Evolutionary conservation across 92 coral and sea anemone genomes (phyloP).

Genomic region (Epizoanthus scotinus): DNA sequence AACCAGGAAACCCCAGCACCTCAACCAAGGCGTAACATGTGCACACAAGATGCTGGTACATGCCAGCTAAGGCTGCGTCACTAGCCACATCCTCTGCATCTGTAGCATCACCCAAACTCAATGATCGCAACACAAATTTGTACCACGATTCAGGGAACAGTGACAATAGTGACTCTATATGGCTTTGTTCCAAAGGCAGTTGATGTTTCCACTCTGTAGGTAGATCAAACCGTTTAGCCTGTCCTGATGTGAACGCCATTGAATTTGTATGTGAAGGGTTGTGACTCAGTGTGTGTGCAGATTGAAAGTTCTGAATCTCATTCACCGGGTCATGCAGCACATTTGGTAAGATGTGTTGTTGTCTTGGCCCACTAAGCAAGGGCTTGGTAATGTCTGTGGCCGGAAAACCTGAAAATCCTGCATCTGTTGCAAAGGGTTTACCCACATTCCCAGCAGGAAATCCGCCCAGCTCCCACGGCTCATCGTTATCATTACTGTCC

Average conservation of each 20-base stretch:
- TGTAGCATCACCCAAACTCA: constrained; percentile 49
- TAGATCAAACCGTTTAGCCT: constrained; percentile 61
- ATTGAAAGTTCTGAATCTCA: not conserved
- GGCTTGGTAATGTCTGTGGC: not conserved
- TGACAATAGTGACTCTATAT: constrained; percentile 51
- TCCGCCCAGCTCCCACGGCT: constrained; percentile 70
- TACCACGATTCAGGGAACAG: constrained; percentile 85
- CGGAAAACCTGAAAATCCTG: constrained; percentile 3
- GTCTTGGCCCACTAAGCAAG: not conserved
- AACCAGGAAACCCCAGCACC: constrained; percentile 87
- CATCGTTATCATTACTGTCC: constrained; percentile 53
- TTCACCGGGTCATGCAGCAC: constrained; percentile 5
- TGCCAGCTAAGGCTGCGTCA: constrained; percentile 47
- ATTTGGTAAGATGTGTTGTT: not conserved
- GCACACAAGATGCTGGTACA: constrained; percentile 65
- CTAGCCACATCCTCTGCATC: constrained; percentile 45
- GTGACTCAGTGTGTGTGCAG: constrained; percentile 4
- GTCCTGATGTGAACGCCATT: constrained; percentile 48
- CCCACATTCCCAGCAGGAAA: constrained; percentile 85
- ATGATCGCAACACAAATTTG: constrained; percentile 49
- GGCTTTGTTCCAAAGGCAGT: constrained; percentile 49
- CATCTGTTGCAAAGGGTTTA: constrained; percentile 21
- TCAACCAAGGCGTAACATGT: constrained; percentile 87
- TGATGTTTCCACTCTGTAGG: constrained; percentile 70
- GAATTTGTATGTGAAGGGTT: constrained; percentile 4